Evolutionary conservation across 2,888 invertebrate species (phyloP).

Genomic region (Mechanitis messenoides): DNA sequence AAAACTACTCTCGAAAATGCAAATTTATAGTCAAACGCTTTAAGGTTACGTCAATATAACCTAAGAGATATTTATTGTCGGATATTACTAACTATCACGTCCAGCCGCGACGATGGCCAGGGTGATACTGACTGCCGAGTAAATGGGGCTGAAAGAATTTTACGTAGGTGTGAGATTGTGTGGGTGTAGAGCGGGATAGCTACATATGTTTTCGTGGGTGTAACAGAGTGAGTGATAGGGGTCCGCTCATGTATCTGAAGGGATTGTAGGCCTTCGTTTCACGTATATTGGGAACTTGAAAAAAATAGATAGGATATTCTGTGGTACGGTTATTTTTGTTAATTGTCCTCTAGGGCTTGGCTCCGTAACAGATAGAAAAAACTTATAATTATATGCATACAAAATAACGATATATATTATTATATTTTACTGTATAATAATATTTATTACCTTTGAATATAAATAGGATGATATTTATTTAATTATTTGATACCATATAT

Average conservation of each 20-base stretch:
- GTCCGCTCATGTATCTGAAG: slow-evolving; percentile 56
- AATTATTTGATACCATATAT: too few relatives aligned
- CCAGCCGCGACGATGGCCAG: slow-evolving; percentile 42
- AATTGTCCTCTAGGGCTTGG: neutral
- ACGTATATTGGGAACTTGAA: slow-evolving; percentile 25
- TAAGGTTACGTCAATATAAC: slow-evolving; percentile 41
- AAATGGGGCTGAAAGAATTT: slow-evolving; percentile 57
- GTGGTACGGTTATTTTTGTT: neutral
- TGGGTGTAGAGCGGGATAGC: slow-evolving; percentile 59
- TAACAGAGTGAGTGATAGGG: slow-evolving; percentile 40
- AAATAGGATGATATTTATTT: too few relatives aligned
- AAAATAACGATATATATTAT: too few relatives aligned
- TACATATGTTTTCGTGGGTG: slow-evolving; percentile 23
- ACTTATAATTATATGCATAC: too few relatives aligned
- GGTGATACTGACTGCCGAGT: slow-evolving; percentile 57
- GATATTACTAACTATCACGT: slow-evolving; percentile 18
- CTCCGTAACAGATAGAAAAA: too few relatives aligned
- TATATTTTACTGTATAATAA: too few relatives aligned
- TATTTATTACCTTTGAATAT: too few relatives aligned
- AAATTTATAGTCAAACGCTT: slow-evolving; percentile 22
- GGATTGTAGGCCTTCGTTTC: slow-evolving; percentile 66
- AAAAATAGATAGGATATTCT: neutral
- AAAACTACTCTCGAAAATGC: slow-evolving; percentile 12
- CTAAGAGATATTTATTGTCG: slow-evolving; percentile 27
- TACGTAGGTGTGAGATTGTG: slow-evolving; percentile 45